A percentile compares a stretch with the other conserved stretches of the same genome.
phyloP scores from a whole-genome alignment of 2,113 vertebrate genomes.

The Sarotherodon lohbergeri region DNA sequence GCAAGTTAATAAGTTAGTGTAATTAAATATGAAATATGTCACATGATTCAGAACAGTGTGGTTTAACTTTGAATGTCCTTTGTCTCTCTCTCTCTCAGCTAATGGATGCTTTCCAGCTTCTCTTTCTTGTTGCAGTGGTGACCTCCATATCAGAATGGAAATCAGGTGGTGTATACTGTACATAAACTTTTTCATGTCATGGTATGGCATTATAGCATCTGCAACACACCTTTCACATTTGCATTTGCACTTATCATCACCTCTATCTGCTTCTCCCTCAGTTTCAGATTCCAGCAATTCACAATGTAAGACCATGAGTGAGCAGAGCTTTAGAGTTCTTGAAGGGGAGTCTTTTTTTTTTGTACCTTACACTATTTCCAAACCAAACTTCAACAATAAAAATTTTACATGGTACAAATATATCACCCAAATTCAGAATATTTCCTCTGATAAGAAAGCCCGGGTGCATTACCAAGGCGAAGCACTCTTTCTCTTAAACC shows the following conservation, averaged over 20 bases:
- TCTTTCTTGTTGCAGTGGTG: background rate
- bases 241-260: background rate
- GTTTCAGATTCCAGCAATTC: background rate
- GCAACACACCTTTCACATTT: background rate
- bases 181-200: background rate
- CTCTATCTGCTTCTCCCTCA: background rate
- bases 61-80: background rate
- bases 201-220: background rate
- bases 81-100: background rate
- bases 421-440: accelerated
- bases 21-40: background rate
- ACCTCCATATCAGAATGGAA: background rate
- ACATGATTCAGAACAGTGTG: background rate
- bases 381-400: accelerated
- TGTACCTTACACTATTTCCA: accelerated
- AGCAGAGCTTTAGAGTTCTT: accelerated
- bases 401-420: conserved; percentile 22
- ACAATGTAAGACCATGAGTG: accelerated
- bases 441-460: background rate
- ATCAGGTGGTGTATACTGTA: conserved; percentile 2
- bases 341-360: conserved; percentile 27
- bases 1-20: background rate
- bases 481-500: conserved; percentile 16
- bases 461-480: background rate
- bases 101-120: conserved; percentile 4